Percentiles rank a stretch among this genome's conserved stretches.
Conservation (phyloP, 2,888 invertebrate species). For the Pheosia tremula region DNA sequence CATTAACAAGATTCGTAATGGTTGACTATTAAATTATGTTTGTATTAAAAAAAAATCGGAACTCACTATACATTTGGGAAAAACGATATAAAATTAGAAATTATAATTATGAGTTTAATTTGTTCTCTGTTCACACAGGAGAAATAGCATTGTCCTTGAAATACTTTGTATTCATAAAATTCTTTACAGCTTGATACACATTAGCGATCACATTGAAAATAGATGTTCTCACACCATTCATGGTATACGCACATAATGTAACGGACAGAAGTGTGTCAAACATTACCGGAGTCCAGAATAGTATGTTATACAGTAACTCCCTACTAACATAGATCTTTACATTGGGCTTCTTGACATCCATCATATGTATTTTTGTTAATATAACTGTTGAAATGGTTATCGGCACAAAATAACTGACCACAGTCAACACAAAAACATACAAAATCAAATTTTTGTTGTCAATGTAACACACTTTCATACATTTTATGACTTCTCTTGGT, state of each 20-base stretch:
- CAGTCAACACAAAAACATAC: conserved; percentile 66
- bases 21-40: too few species aligned
- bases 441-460: conserved; percentile 66
- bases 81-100: too few species aligned
- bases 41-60: too few species aligned
- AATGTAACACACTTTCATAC: conserved; percentile 68
- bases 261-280: conserved; percentile 74
- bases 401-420: conserved; percentile 74
- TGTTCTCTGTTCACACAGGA: conserved; percentile 47
- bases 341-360: conserved; percentile 60
- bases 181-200: conserved; percentile 73
- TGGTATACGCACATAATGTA: conserved; percentile 67
- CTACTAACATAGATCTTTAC: conserved; percentile 66
- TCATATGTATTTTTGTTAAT: conserved; percentile 69
- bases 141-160: conserved; percentile 66
- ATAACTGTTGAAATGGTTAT: conserved; percentile 72
- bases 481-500: conserved; percentile 54
- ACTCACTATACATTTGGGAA: too few species aligned
- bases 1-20: too few species aligned
- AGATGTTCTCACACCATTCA: conserved; percentile 63
- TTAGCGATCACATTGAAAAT: conserved; percentile 74
- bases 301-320: conserved; percentile 71
- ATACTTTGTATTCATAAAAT: conserved; percentile 73
- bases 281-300: conserved; percentile 79
- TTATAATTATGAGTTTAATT: too few species aligned